Evolutionary conservation across 2,797 vertebrate genomes (phyloP).

Genomic region (Uromys caudimaculatus): DNA sequence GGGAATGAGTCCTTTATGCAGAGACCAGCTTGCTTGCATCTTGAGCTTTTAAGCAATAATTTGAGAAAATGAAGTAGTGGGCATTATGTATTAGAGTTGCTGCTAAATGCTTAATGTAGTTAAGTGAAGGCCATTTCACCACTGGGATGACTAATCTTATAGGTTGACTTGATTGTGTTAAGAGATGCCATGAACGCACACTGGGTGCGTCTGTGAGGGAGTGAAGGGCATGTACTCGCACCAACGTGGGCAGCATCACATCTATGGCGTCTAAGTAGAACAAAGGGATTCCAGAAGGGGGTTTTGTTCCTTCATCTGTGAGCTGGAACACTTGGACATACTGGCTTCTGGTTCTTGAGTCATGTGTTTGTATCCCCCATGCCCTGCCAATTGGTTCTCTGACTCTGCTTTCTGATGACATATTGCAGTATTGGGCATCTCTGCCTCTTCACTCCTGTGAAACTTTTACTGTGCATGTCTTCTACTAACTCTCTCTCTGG

Average conservation of each 20-base stretch:
- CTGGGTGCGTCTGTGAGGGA: not conserved
- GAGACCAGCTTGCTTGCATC: not conserved
- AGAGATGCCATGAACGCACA: too few species aligned
- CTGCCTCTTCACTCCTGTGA: not conserved
- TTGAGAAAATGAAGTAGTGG: not conserved
- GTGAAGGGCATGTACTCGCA: too few species aligned
- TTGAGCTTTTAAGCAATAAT: not conserved
- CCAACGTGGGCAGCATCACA: accelerated
- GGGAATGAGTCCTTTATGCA: not conserved
- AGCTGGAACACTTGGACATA: not conserved
- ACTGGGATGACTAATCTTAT: not conserved
- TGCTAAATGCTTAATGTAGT: not conserved
- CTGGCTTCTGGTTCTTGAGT: not conserved
- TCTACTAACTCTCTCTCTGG: not conserved
- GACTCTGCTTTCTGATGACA: not conserved
- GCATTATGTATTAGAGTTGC: not conserved
- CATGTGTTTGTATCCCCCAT: too few species aligned
- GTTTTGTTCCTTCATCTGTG: not conserved
- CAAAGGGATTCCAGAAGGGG: not conserved
- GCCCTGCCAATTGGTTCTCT: not conserved
- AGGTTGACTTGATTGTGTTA: not conserved
- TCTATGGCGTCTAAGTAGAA: not conserved
- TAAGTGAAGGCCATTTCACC: not conserved
- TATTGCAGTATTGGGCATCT: not conserved
- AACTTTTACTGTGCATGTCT: not conserved